Percentiles rank a stretch among this genome's conserved stretches.
phyloP scores from a whole-genome alignment of 2,888 invertebrate genomes.

The Drosophila paranaensis region DNA sequence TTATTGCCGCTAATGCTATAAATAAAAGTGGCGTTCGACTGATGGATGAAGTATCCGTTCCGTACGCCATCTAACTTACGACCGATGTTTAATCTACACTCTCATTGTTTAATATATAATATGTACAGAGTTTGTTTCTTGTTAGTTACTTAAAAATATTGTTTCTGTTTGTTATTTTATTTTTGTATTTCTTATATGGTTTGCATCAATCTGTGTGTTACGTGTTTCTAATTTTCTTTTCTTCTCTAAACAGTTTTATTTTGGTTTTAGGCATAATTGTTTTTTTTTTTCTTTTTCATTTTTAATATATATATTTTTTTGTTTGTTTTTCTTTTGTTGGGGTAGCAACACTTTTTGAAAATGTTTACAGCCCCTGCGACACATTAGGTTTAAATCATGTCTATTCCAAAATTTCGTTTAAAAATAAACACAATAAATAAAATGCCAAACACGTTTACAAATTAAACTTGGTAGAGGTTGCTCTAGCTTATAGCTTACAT shows the following conservation, averaged over 20 bases:
- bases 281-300: conserved; percentile 8
- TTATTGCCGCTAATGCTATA: conserved; percentile 49
- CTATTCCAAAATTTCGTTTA: conserved; percentile 22
- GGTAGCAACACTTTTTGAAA: conserved; percentile 57
- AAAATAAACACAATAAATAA: conserved; percentile 52
- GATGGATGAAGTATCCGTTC: conserved; percentile 14
- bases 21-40: conserved; percentile 55
- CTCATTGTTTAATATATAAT: conserved; percentile 49
- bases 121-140: conserved; percentile 43
- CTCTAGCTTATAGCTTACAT: conserved; percentile 73
- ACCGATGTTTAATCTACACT: conserved; percentile 50
- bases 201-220: conserved; percentile 14
- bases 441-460: conserved; percentile 48
- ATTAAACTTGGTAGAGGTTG: conserved; percentile 33
- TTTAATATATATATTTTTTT: background rate
- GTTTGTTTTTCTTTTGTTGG: conserved; percentile 6
- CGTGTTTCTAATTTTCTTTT: conserved; percentile 21
- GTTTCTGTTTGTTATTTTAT: conserved; percentile 32
- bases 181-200: conserved; percentile 30
- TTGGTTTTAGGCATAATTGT: conserved; percentile 35
- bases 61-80: conserved; percentile 46
- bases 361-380: conserved; percentile 40
- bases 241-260: conserved; percentile 6
- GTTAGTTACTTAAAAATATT: conserved; percentile 44
- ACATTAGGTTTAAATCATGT: conserved; percentile 26